Base-by-base conservation (phyloP, 2,113 vertebrate genomes). In the Rhea americana region DNA sequence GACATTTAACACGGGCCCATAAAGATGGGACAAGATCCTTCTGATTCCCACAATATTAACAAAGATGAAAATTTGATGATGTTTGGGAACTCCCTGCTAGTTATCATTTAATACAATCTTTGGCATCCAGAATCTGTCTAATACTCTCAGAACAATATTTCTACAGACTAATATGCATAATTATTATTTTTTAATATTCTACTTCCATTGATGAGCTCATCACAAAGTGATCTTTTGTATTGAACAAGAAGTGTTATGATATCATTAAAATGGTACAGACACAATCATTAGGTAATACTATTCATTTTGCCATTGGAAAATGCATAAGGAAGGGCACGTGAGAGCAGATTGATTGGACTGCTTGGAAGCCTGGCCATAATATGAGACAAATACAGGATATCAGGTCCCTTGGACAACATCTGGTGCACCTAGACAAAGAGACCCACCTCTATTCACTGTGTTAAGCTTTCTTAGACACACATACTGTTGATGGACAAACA, bases 121-220 rank as follows among this genome's bases (percentile, higher is more conserved):
- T 87, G 58, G 24, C 65, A 91, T 83, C 79, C 47, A 85, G 21
- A 89, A 55, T 56, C 43, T 30, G 7, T 74, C 50, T 80, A 63
- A 43, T 51, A 45, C 19, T 78, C 19, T 85, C 73, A 65, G 47
- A 83, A 47, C 8, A 62, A 24, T 79, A 85, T 87, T 88, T 93
- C 59, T n/a, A 73, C 19, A 59, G 21, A 82, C 70, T 17, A 43
- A 5, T 19, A 85, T 55, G 47, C 4, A 25, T 73, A 93, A 86
- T 87, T 85, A 82, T 93, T 93, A 80, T 89, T 93, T 94, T 55
- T 83, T 88, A 88, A 56, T 80, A 80, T 92, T 94, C 88, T 82
- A 6, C 20, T 70, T 93, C 25, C 30, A 84, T 93, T 7, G 1
- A 87, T 61, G 35, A 89, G 4, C 20, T 83, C 7, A 62, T 78